Conservation (phyloP, 2,888 invertebrate genomes). For the Strigamia crassipes region DNA sequence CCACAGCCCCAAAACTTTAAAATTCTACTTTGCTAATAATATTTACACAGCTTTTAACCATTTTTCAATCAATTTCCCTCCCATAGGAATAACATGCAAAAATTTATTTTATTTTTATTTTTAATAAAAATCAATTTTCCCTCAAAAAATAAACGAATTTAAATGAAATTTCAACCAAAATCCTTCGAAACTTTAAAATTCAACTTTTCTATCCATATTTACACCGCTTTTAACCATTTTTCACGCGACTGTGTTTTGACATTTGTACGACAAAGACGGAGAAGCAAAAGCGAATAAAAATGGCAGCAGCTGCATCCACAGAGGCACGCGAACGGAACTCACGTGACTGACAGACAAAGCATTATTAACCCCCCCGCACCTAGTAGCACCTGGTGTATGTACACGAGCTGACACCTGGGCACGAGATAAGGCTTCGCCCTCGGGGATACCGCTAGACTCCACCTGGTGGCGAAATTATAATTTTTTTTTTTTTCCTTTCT, state of each 20-base stretch:
- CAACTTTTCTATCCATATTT: neutral
- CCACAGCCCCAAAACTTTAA: too few relatives aligned
- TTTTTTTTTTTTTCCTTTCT: neutral
- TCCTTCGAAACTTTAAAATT: neutral
- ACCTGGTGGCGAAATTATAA: constrained; percentile 15
- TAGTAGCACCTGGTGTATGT: constrained; percentile 16
- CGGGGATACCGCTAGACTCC: neutral
- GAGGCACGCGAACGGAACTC: constrained; percentile 13
- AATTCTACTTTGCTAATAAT: too few relatives aligned
- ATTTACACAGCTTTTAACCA: too few relatives aligned
- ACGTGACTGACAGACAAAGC: constrained; percentile 26
- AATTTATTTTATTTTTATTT: too few relatives aligned
- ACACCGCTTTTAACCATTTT: neutral
- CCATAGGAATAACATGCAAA: too few relatives aligned
- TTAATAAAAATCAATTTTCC: neutral
- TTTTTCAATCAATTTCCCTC: too few relatives aligned
- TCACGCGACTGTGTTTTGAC: neutral
- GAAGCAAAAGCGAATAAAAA: neutral
- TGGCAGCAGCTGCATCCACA: constrained; percentile 3
- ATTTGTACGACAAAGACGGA: neutral
- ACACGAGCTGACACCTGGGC: constrained; percentile 33
- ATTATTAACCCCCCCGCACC: constrained; percentile 6
- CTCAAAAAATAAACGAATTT: too few relatives aligned
- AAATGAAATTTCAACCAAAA: too few relatives aligned
- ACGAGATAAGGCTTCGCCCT: constrained; percentile 1